Evolutionary conservation across 2,888 invertebrate genomes (phyloP).

Genomic region (Colostygia pectinataria): DNA sequence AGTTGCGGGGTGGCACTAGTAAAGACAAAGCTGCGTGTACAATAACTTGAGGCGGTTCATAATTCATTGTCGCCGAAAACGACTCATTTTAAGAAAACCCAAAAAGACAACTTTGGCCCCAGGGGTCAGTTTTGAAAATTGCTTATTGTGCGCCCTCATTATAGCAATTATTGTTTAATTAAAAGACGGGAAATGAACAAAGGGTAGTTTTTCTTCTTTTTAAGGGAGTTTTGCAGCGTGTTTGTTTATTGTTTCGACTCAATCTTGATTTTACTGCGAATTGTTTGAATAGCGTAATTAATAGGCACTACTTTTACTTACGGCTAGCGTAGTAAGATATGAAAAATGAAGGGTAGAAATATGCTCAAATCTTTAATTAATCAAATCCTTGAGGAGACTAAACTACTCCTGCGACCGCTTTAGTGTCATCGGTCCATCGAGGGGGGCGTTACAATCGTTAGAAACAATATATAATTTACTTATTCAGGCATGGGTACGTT

Average conservation of each 20-base stretch:
- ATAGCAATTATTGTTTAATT: slow-evolving; percentile 57
- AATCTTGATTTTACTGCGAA: slow-evolving; percentile 5
- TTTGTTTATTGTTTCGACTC: slow-evolving; percentile 21
- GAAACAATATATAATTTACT: too few relatives aligned
- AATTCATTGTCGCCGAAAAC: slow-evolving; percentile 19
- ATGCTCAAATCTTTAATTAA: too few relatives aligned
- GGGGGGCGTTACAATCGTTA: too few relatives aligned
- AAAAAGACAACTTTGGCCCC: slow-evolving; percentile 39
- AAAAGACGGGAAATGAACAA: slow-evolving; percentile 37
- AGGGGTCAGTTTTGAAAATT: slow-evolving; percentile 44
- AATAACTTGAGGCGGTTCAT: slow-evolving; percentile 15
- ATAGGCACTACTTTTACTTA: too few relatives aligned
- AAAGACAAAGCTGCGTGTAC: slow-evolving; percentile 10
- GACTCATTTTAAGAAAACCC: slow-evolving; percentile 25
- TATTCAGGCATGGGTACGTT: too few relatives aligned
- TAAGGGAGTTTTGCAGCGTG: slow-evolving; percentile 10
- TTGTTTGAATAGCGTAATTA: background rate
- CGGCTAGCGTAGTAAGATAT: too few relatives aligned
- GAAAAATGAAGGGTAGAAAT: too few relatives aligned
- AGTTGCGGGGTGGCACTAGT: too few relatives aligned
- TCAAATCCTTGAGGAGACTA: too few relatives aligned
- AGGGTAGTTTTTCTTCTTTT: slow-evolving; percentile 36
- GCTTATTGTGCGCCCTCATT: slow-evolving; percentile 48
- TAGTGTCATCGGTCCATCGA: too few relatives aligned
- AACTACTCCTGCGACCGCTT: too few relatives aligned